Evolutionary conservation across 2,797 vertebrate genomes (phyloP).

Genomic region (Trachops cirrhosus): DNA sequence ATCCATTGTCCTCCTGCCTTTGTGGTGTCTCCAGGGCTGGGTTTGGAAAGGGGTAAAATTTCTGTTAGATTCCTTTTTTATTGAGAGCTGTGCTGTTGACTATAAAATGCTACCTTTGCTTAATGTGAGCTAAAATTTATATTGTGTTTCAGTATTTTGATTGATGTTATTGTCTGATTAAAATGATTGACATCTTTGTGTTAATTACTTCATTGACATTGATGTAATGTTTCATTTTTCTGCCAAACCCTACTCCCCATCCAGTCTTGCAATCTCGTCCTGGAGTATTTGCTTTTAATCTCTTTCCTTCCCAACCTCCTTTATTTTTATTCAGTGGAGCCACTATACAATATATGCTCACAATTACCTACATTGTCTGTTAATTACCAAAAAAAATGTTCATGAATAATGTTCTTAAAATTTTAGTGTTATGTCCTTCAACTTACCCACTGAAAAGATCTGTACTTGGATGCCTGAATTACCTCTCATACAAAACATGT

Average conservation of each 20-base stretch:
- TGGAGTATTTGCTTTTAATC: background rate
- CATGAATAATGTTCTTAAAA: background rate
- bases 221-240: background rate
- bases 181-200: background rate
- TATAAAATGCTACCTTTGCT: background rate
- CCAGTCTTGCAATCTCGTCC: background rate
- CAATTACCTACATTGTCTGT: background rate
- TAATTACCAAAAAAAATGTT: background rate
- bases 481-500: background rate
- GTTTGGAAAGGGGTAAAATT: background rate
- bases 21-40: background rate
- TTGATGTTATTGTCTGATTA: slow-evolving; percentile 22
- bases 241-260: background rate
- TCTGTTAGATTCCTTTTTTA: background rate
- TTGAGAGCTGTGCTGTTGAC: background rate
- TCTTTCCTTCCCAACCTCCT: background rate
- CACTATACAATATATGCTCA: background rate
- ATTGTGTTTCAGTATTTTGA: background rate
- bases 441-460: background rate
- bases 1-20: background rate
- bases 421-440: background rate
- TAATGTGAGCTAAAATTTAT: background rate
- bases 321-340: background rate
- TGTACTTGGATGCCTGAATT: background rate
- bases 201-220: background rate